Evolutionary conservation across 2,888 invertebrate genomes (phyloP), one percentile per base, ranked within the genome.

Genomic region (Ctena decussata): DNA sequence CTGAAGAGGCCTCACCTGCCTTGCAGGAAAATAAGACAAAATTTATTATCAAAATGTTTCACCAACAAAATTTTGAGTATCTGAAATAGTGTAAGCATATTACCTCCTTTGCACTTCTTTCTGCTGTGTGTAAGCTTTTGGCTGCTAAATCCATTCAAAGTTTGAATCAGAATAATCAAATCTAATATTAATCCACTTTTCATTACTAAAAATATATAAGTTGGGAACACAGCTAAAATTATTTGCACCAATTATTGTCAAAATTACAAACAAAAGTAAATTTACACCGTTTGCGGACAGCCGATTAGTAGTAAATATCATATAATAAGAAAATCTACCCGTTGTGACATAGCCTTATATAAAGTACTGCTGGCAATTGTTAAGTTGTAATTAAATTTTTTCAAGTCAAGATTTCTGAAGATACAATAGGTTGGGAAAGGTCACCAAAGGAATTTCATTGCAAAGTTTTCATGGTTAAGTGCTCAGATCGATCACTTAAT

Each of bases 381-480:
- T 53, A 11, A 53, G 21, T 30, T n/a, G 21, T 65, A 65, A 65
- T 65, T 65, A 65, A 12, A 65, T 5, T 35, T 65, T 35, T 65
- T 35, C 27, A 65, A 65, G 12, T 24, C 30, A 35, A 65, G 27
- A 35, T 65, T 65, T 30, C 65, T 35, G 65, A 30, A 30, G 65
- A 65, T 30, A 65, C 24, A 21, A 65, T 35, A 35, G 65, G 65
- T 35, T 65, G 65, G 65, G 65, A 65, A 65, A 65, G 65, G 65
- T 6, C 65, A 65, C 65, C 35, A 11, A 30, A 35, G 65, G 65
- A 65, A 65, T 65, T 65, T 65, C 35, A 65, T 65, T 65, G 65
- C 65, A 35, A 65, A 35, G 24, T 65, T 65, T 65, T 65, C 65
- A 65, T 65, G 65, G 35, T 21, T 24, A 30, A 35, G 30, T 65